Evolutionary conservation across 2,888 invertebrate species (phyloP).

Genomic region (Ornithoptera priamus): DNA sequence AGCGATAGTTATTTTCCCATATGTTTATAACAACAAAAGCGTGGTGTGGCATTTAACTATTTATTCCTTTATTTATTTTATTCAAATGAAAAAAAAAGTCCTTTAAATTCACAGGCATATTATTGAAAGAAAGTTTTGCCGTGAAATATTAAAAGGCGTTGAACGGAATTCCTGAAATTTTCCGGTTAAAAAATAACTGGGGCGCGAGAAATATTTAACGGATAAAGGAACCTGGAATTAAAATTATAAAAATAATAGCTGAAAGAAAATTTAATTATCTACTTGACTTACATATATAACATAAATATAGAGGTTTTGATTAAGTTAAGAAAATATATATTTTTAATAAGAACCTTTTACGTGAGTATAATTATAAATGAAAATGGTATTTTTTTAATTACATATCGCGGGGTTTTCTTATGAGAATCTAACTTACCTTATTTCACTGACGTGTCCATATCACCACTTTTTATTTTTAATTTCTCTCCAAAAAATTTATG

Average conservation of each 20-base stretch:
- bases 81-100: neutral
- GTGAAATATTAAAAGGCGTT: neutral
- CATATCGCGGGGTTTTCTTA: neutral
- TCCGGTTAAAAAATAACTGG: neutral
- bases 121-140: neutral
- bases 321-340: too few relatives aligned
- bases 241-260: neutral
- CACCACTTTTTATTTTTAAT: neutral
- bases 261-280: neutral
- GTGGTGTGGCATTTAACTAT: too few relatives aligned
- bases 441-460: slow-evolving; percentile 6
- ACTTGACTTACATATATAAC: neutral
- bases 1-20: too few relatives aligned
- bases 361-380: neutral
- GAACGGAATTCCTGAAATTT: neutral
- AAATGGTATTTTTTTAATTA: too few relatives aligned
- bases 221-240: neutral
- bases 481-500: neutral
- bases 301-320: too few relatives aligned
- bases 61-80: neutral
- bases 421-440: slow-evolving; percentile 9
- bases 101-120: neutral
- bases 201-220: neutral
- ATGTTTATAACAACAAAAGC: too few relatives aligned
- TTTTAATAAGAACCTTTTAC: neutral